These are phyloP conservation scores for Chironomus tentans DNA, from an alignment of 2,888 invertebrate species.

Conservation along the genomic window DNA sequence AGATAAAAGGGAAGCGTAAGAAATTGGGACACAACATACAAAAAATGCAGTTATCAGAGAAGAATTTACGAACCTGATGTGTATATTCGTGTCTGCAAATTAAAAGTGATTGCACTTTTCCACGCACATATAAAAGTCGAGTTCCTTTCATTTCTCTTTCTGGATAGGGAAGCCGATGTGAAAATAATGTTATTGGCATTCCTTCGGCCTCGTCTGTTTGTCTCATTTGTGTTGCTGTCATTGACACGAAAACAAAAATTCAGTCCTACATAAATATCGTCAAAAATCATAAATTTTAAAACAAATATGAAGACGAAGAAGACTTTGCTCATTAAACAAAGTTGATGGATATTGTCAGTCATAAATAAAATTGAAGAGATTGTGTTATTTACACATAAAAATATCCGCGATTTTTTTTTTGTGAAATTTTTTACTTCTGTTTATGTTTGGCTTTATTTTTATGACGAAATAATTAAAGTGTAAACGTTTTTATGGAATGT, in stretches of 20 bases:
- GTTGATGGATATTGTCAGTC: background rate
- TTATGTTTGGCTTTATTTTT: no score
- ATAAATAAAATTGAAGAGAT: background rate
- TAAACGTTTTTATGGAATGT: no score
- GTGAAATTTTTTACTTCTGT: no score
- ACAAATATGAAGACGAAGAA: background rate
- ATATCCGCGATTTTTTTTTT: no score
- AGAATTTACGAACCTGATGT: background rate
- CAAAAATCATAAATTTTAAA: background rate
- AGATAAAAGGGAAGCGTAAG: background rate
- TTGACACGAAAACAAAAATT: background rate
- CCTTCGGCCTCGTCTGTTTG: background rate
- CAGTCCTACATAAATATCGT: background rate
- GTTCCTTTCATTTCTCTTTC: background rate
- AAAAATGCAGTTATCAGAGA: background rate
- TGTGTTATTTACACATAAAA: background rate
- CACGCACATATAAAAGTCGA: background rate
- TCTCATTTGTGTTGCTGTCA: background rate
- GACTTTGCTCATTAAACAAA: background rate
- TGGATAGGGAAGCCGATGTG: background rate
- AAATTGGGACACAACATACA: background rate
- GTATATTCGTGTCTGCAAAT: background rate
- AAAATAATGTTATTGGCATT: background rate
- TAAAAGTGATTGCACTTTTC: constrained; percentile 8
- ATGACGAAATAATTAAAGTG: no score